These are phyloP conservation scores for Thamnaconus septentrionalis DNA, from an alignment of 2,113 vertebrate species.

Conservation along the genomic window DNA sequence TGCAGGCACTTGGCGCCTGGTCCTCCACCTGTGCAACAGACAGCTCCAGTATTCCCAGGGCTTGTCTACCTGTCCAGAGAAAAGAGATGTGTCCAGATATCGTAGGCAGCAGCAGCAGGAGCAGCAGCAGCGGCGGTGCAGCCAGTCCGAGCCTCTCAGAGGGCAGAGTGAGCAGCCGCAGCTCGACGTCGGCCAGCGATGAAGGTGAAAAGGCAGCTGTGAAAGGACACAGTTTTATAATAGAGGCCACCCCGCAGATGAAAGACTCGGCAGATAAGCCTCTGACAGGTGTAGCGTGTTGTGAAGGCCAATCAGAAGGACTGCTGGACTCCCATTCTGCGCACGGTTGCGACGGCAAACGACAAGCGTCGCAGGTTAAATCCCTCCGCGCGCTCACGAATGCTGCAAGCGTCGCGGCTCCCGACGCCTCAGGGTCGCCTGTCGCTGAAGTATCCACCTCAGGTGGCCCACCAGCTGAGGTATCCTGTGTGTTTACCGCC, in stretches of 20 bases:
- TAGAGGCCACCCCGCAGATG: too few species aligned
- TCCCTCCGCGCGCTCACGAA: conserved; percentile 5
- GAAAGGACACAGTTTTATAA: conserved; percentile 21
- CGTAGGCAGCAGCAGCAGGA: conserved; percentile 36
- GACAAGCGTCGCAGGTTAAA: conserved; percentile 8
- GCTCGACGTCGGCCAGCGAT: conserved; percentile 35
- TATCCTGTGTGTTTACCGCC: too few species aligned
- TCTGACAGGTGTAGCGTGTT: not conserved
- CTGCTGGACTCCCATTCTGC: not conserved
- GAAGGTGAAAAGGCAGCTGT: conserved; percentile 26
- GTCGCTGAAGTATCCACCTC: too few species aligned
- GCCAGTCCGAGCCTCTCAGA: conserved; percentile 48
- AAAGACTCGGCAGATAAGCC: too few species aligned
- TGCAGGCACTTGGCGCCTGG: conserved; percentile 74
- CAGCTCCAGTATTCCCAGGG: conserved; percentile 60
- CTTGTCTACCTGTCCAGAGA: conserved; percentile 62
- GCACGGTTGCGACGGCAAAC: conserved; percentile 1
- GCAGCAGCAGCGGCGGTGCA: conserved; percentile 38
- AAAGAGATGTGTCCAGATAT: conserved; percentile 31
- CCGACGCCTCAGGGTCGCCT: not conserved
- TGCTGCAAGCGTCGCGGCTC: not conserved
- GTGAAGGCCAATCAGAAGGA: not conserved
- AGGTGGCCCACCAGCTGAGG: too few species aligned
- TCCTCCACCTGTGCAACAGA: conserved; percentile 76
- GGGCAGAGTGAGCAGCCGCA: conserved; percentile 29